A percentile compares a stretch with the other conserved stretches of the same genome.
These are phyloP conservation scores for Echinarachnius parma DNA, from an alignment of 53 echinoderm and acorn worm species.

Conservation along the genomic window DNA sequence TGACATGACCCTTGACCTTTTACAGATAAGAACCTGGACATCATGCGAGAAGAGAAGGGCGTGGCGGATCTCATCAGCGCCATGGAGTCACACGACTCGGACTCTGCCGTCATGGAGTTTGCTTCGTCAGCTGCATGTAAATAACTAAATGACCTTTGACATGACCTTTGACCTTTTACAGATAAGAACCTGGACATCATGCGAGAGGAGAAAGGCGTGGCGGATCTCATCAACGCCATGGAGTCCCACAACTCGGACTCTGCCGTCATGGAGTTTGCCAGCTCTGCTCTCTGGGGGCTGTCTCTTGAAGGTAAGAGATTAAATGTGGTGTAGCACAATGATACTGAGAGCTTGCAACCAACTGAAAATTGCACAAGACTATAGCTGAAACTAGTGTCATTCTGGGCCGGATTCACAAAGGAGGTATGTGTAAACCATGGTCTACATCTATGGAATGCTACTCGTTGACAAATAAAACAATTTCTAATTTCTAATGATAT, in stretches of 20 bases:
- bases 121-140: constrained; percentile 92
- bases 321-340: too few species aligned
- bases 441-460: too few species aligned
- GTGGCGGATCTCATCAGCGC: constrained; percentile 86
- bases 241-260: constrained; percentile 52
- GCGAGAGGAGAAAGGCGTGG: constrained; percentile 77
- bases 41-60: constrained; percentile 91
- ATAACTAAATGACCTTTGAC: too few species aligned
- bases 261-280: constrained; percentile 70
- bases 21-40: constrained; percentile 87
- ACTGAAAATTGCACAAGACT: background rate
- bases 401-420: too few species aligned
- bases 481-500: too few species aligned
- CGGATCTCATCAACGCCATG: constrained; percentile 77
- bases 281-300: constrained; percentile 86
- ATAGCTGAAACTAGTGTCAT: too few species aligned
- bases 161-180: too few species aligned
- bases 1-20: too few species aligned
- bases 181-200: constrained; percentile 72
- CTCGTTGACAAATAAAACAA: too few species aligned
- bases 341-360: too few species aligned
- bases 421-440: too few species aligned
- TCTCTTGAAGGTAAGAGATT: constrained; percentile 79
- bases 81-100: constrained; percentile 67
- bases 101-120: constrained; percentile 80